Percentiles rank a stretch among this genome's conserved stretches.
Conservation (phyloP, 2,113 vertebrate genomes). For the Coryphaenoides rupestris region DNA sequence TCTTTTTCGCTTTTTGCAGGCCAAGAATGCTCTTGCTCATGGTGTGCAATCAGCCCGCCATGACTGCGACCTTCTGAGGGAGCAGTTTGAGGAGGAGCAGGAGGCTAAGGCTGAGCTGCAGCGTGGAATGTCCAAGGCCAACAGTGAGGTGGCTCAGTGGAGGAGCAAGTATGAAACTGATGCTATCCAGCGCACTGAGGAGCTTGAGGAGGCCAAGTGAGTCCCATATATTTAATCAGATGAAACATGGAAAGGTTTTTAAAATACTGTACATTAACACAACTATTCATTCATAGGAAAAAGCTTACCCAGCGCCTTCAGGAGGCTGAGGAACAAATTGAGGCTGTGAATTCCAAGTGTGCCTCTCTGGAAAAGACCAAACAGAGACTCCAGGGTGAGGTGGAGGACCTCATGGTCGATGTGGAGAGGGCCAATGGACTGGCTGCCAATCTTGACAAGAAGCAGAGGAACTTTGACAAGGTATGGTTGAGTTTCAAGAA, state of each 20-base stretch:
- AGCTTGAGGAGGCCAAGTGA: slow-evolving; percentile 1
- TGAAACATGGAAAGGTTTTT: too few species aligned
- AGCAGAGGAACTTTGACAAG: slow-evolving; percentile 79
- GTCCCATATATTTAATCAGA: background rate
- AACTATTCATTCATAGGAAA: slow-evolving; percentile 58
- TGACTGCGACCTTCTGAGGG: slow-evolving; percentile 72
- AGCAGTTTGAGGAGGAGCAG: slow-evolving; percentile 73
- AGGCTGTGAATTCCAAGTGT: slow-evolving; percentile 78
- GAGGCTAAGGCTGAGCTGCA: slow-evolving; percentile 71
- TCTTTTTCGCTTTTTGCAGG: background rate
- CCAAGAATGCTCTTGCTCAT: slow-evolving; percentile 1
- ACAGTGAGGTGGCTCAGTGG: slow-evolving; percentile 76
- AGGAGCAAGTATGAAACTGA: slow-evolving; percentile 43
- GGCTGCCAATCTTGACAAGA: slow-evolving; percentile 72
- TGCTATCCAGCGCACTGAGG: slow-evolving; percentile 1
- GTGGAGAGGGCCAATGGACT: slow-evolving; percentile 69
- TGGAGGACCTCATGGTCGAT: slow-evolving; percentile 61
- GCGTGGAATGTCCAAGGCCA: slow-evolving; percentile 70
- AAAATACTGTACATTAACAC: too few species aligned
- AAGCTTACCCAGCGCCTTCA: slow-evolving; percentile 81
- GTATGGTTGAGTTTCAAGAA: slow-evolving; percentile 34
- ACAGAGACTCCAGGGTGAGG: slow-evolving; percentile 74
- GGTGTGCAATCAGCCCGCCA: slow-evolving; percentile 2
- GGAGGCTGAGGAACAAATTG: slow-evolving; percentile 76
- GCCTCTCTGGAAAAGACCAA: slow-evolving; percentile 81